phyloP scores from a whole-genome alignment of 2,888 invertebrate species.

The Hoplodrina blanda region DNA sequence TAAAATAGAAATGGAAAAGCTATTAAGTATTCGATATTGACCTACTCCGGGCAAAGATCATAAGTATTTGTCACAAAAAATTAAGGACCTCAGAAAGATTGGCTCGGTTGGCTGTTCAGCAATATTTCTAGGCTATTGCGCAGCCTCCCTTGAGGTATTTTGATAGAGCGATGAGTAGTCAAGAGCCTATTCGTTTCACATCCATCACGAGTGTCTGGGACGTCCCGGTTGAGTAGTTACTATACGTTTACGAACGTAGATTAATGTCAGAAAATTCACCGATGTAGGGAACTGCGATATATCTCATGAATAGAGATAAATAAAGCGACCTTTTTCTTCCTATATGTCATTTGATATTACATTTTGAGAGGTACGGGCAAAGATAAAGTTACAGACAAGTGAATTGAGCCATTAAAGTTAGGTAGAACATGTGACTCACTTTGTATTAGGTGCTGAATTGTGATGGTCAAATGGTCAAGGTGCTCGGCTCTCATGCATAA shows the following conservation, averaged over 20 bases:
- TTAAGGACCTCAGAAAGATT: constrained; percentile 36
- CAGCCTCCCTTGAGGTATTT: constrained; percentile 67
- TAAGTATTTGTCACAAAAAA: constrained; percentile 38
- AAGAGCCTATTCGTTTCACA: constrained; percentile 72
- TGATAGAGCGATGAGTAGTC: constrained; percentile 71
- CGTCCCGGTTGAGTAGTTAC: constrained; percentile 62
- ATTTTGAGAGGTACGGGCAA: background rate
- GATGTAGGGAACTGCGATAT: constrained; percentile 13
- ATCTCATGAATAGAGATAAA: constrained; percentile 21
- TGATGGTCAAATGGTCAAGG: no score
- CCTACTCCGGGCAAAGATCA: background rate
- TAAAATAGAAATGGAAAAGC: constrained; percentile 15
- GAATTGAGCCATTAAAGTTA: background rate
- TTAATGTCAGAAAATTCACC: constrained; percentile 49
- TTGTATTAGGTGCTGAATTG: no score
- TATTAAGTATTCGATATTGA: constrained; percentile 19
- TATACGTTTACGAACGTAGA: constrained; percentile 58
- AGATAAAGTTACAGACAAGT: background rate
- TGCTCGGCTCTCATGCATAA: no score
- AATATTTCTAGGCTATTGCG: constrained; percentile 61
- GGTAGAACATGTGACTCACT: no score
- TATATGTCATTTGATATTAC: constrained; percentile 1
- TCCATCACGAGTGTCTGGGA: constrained; percentile 69
- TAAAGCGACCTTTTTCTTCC: constrained; percentile 11
- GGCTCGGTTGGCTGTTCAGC: constrained; percentile 41